Conservation (phyloP, 2,888 invertebrate species). For the Hirtodrosophila alboralis region DNA sequence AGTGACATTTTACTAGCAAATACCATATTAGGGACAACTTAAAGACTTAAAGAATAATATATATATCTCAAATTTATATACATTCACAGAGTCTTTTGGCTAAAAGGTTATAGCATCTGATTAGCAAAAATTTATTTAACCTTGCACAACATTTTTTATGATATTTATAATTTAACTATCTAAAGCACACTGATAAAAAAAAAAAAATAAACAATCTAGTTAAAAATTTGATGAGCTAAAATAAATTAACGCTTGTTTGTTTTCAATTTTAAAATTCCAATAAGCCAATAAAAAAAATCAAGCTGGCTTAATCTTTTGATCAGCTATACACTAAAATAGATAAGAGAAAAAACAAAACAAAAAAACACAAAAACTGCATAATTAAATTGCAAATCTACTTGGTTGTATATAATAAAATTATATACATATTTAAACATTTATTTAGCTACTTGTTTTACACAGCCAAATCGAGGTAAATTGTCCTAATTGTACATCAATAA, state of each 20-base stretch:
- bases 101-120: background rate
- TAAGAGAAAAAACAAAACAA: constrained; percentile 15
- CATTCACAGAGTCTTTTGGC: too few species aligned
- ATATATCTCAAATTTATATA: too few species aligned
- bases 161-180: background rate
- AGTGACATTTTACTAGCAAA: too few species aligned
- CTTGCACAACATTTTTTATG: constrained; percentile 19
- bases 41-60: too few species aligned
- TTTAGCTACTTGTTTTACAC: constrained; percentile 35
- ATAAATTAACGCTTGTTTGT: constrained; percentile 55
- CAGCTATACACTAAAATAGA: constrained; percentile 11
- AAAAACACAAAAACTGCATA: constrained; percentile 20
- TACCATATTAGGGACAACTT: too few species aligned
- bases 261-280: constrained; percentile 17
- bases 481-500: constrained; percentile 51
- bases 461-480: constrained; percentile 1
- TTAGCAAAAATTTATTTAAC: constrained; percentile 2
- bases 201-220: constrained; percentile 10
- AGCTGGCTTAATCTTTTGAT: constrained; percentile 19
- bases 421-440: background rate
- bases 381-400: constrained; percentile 17
- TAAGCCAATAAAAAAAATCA: constrained; percentile 17
- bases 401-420: constrained; percentile 15
- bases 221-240: constrained; percentile 25
- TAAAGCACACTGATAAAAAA: constrained; percentile 9